A percentile compares a stretch with the other conserved stretches of the same genome.
phyloP scores from a whole-genome alignment of 2,888 invertebrate species.

The Sesia bembeciformis region DNA sequence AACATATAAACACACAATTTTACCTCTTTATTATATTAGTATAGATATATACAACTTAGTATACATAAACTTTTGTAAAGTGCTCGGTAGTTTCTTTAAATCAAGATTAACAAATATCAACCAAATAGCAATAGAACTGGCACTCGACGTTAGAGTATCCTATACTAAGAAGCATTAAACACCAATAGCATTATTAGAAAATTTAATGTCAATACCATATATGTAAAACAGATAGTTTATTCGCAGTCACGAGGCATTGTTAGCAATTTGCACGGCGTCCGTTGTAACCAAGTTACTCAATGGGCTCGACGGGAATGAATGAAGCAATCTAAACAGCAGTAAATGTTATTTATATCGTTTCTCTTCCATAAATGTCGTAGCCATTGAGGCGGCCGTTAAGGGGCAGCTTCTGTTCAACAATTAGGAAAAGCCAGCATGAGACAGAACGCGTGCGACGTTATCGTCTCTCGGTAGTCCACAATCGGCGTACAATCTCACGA shows the following conservation, averaged over 20 bases:
- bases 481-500: slow-evolving; percentile 68
- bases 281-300: slow-evolving; percentile 45
- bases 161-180: no score
- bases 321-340: slow-evolving; percentile 57
- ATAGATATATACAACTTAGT: no score
- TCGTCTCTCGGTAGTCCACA: slow-evolving; percentile 49
- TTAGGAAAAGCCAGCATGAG: slow-evolving; percentile 41
- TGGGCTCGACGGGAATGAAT: slow-evolving; percentile 58
- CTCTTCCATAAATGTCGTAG: slow-evolving; percentile 54
- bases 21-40: no score
- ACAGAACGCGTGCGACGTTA: slow-evolving; percentile 39
- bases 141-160: no score
- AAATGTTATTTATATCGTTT: slow-evolving; percentile 57
- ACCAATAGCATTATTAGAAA: slow-evolving; percentile 16
- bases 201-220: slow-evolving; percentile 12
- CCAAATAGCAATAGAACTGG: no score
- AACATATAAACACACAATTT: no score
- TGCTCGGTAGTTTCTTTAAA: no score
- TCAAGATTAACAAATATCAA: no score
- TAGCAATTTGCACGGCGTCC: slow-evolving; percentile 40
- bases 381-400: slow-evolving; percentile 43
- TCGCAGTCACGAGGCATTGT: slow-evolving; percentile 40
- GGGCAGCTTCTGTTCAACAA: slow-evolving; percentile 64
- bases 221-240: slow-evolving; percentile 12
- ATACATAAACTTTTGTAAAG: no score